A percentile compares a stretch with the other conserved stretches of the same genome.
Conservation (phyloP, 2,113 vertebrate species). For the Clarias magur region DNA sequence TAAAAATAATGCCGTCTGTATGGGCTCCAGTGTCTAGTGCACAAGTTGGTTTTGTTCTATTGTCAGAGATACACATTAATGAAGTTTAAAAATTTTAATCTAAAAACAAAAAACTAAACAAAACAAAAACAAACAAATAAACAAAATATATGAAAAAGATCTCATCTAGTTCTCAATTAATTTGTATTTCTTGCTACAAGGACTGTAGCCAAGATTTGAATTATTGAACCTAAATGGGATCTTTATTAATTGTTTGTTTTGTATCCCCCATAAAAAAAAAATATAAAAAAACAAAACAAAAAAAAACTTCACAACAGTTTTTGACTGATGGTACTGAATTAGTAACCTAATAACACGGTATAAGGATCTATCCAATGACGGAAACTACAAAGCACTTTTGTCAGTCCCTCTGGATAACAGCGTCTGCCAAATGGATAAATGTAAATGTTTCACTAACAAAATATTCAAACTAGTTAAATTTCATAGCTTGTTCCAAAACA, state of each 20-base stretch:
- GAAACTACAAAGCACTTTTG: too few relatives aligned
- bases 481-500: not conserved
- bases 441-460: not conserved
- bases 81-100: not conserved
- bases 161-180: not conserved
- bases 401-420: too few relatives aligned
- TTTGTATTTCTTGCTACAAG: not conserved
- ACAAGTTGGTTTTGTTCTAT: constrained; percentile 45
- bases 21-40: not conserved
- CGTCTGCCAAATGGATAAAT: too few relatives aligned
- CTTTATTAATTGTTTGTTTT: not conserved
- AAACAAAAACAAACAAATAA: too few relatives aligned
- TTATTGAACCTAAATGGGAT: not conserved
- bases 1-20: constrained; percentile 20
- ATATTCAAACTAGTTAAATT: not conserved
- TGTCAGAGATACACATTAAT: not conserved
- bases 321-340: too few relatives aligned
- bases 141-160: too few relatives aligned
- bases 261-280: too few relatives aligned
- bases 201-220: not conserved
- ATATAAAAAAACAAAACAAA: too few relatives aligned
- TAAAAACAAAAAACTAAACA: too few relatives aligned
- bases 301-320: too few relatives aligned
- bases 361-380: too few relatives aligned
- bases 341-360: too few relatives aligned